Conservation (phyloP, 1,140 invertebrate genomes). For the Drosophila bocqueti region DNA sequence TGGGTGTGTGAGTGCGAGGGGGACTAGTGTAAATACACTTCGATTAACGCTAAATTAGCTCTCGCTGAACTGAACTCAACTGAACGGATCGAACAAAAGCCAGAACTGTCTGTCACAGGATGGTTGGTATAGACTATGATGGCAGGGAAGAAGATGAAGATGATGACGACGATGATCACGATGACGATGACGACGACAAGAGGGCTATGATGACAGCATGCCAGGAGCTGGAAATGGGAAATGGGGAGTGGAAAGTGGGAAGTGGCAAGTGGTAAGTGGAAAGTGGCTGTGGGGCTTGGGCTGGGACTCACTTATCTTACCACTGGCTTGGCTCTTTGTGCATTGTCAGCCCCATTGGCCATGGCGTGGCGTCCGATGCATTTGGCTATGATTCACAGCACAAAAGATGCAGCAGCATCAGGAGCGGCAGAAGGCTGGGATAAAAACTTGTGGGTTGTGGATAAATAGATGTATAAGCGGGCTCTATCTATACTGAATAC, state of each 20-base stretch:
- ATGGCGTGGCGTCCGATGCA: constrained; percentile 57
- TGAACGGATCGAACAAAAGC: constrained; percentile 51
- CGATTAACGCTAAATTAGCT: constrained; percentile 74
- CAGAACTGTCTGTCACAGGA: constrained; percentile 31
- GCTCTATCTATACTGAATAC: constrained; percentile 45
- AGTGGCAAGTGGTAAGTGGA: constrained; percentile 1
- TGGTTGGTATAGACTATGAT: constrained; percentile 14
- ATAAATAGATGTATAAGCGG: constrained; percentile 74
- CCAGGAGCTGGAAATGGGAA: not conserved
- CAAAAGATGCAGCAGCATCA: constrained; percentile 63
- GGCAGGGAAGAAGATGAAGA: constrained; percentile 4
- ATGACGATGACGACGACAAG: constrained; percentile 16
- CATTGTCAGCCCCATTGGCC: constrained; percentile 65
- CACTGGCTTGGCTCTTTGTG: constrained; percentile 39
- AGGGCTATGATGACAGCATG: constrained; percentile 41
- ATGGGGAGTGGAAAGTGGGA: not conserved
- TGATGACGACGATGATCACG: not conserved
- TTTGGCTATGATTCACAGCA: constrained; percentile 77
- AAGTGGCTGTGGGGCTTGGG: not conserved
- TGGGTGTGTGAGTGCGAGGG: not conserved
- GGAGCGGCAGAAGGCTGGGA: constrained; percentile 11
- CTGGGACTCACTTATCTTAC: constrained; percentile 52
- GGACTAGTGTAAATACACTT: constrained; percentile 60
- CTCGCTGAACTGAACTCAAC: constrained; percentile 45
- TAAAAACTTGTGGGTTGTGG: constrained; percentile 59